Evolutionary conservation across 1,140 invertebrate genomes (phyloP).

Genomic region (Drosophila bocki): DNA sequence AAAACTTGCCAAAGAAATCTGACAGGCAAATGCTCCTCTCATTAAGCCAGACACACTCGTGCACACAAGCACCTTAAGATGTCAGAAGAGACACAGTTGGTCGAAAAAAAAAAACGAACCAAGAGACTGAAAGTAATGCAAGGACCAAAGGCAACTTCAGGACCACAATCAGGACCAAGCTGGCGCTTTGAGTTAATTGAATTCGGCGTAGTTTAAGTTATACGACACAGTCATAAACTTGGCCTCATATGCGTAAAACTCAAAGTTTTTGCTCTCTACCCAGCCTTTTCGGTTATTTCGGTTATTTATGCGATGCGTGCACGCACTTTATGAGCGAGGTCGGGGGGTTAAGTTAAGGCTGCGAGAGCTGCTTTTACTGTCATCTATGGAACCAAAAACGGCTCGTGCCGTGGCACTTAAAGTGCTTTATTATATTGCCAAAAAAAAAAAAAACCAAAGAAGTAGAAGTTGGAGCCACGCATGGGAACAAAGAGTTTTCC

Average conservation of each 20-base stretch:
- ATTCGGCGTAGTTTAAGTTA: constrained; percentile 71
- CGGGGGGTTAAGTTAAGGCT: background rate
- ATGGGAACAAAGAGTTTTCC: constrained; percentile 13
- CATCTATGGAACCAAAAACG: constrained; percentile 50
- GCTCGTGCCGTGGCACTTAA: constrained; percentile 61
- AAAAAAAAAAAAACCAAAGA: constrained; percentile 19
- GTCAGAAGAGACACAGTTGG: constrained; percentile 40
- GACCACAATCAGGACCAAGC: constrained; percentile 39
- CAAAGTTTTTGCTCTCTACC: constrained; percentile 31
- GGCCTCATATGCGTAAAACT: constrained; percentile 67
- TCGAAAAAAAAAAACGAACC: constrained; percentile 4
- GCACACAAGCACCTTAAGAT: constrained; percentile 44
- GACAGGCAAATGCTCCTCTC: constrained; percentile 51
- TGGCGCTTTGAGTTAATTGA: constrained; percentile 63
- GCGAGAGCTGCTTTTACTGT: constrained; percentile 39
- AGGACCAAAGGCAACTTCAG: constrained; percentile 14
- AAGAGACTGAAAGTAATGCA: constrained; percentile 12
- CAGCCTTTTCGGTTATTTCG: constrained; percentile 7
- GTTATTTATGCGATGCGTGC: constrained; percentile 59
- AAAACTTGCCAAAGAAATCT: constrained; percentile 26
- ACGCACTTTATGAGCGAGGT: constrained; percentile 48
- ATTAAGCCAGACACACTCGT: constrained; percentile 40
- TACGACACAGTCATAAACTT: constrained; percentile 70
- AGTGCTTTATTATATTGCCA: constrained; percentile 47
- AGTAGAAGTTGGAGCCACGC: background rate